These are phyloP conservation scores for Clarias pachynema DNA, from an alignment of 2,797 vertebrate species.

Conservation along the genomic window DNA sequence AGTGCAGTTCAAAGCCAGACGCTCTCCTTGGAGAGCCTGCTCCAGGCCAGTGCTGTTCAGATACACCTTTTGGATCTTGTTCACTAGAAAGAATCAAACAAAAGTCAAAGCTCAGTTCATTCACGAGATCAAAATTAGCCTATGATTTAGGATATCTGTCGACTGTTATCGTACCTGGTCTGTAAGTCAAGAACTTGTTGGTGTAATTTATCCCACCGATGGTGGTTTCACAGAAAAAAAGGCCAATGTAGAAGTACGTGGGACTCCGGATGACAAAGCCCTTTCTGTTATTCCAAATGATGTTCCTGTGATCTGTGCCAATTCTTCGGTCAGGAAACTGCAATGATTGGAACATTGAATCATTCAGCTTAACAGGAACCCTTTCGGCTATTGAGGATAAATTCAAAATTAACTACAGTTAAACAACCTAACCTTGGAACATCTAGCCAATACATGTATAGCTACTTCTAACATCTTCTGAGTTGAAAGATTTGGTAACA, in stretches of 20 bases:
- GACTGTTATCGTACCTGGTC: conserved; percentile 78
- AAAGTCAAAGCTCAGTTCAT: not conserved
- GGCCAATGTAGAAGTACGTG: conserved; percentile 80
- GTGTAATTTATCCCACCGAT: conserved; percentile 68
- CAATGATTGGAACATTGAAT: conserved; percentile 56
- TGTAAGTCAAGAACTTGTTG: conserved; percentile 81
- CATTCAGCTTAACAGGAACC: conserved; percentile 17
- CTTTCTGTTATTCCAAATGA: conserved; percentile 86
- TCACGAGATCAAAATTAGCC: not conserved
- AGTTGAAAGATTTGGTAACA: conserved; percentile 37
- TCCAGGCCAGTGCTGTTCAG: conserved; percentile 80
- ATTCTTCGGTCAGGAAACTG: conserved; percentile 74
- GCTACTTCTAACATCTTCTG: not conserved
- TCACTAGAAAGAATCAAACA: conserved; percentile 71
- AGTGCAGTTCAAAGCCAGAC: conserved; percentile 86
- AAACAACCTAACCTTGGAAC: not conserved
- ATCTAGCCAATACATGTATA: not conserved
- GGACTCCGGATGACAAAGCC: conserved; percentile 88
- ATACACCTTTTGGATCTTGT: conserved; percentile 82
- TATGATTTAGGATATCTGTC: not conserved
- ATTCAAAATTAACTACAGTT: conserved; percentile 39
- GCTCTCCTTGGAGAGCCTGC: conserved; percentile 78
- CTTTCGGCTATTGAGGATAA: conserved; percentile 24
- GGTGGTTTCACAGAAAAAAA: conserved; percentile 83
- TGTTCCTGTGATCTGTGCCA: conserved; percentile 79